These are phyloP conservation scores for Agrilus mali DNA, from an alignment of 2,888 invertebrate genomes.

Conservation along the genomic window DNA sequence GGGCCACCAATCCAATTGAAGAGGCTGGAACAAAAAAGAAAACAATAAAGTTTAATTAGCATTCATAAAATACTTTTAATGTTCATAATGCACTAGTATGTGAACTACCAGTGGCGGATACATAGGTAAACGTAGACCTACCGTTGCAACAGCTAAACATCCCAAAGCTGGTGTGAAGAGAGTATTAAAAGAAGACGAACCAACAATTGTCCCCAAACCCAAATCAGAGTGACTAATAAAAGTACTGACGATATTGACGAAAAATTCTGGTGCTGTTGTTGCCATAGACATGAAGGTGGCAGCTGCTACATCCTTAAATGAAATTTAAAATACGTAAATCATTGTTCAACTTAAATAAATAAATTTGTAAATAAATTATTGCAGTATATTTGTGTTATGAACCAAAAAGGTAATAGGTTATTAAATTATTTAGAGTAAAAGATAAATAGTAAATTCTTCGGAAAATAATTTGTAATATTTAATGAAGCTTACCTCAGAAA, in stretches of 20 bases:
- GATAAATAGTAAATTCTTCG: too few relatives aligned
- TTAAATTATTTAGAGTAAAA: too few relatives aligned
- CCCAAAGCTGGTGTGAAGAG: slow-evolving; percentile 75
- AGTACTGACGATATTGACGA: slow-evolving; percentile 82
- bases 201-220: slow-evolving; percentile 79
- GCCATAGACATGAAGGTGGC: slow-evolving; percentile 96
- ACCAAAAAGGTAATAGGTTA: too few relatives aligned
- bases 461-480: too few relatives aligned
- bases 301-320: slow-evolving; percentile 74
- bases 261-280: slow-evolving; percentile 88
- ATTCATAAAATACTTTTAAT: too few relatives aligned
- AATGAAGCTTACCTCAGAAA: slow-evolving; percentile 46
- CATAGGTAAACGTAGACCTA: slow-evolving; percentile 29
- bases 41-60: too few relatives aligned
- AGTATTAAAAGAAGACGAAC: slow-evolving; percentile 78
- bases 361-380: neutral
- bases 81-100: too few relatives aligned
- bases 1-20: slow-evolving; percentile 67
- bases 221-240: slow-evolving; percentile 72
- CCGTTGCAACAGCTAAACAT: slow-evolving; percentile 58
- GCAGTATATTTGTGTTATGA: neutral
- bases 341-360: neutral
- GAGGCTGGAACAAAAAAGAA: slow-evolving; percentile 42
- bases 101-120: too few relatives aligned
- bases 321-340: neutral